Evolutionary conservation across 2,888 invertebrate genomes (phyloP).

Genomic region (Unio pictorum): DNA sequence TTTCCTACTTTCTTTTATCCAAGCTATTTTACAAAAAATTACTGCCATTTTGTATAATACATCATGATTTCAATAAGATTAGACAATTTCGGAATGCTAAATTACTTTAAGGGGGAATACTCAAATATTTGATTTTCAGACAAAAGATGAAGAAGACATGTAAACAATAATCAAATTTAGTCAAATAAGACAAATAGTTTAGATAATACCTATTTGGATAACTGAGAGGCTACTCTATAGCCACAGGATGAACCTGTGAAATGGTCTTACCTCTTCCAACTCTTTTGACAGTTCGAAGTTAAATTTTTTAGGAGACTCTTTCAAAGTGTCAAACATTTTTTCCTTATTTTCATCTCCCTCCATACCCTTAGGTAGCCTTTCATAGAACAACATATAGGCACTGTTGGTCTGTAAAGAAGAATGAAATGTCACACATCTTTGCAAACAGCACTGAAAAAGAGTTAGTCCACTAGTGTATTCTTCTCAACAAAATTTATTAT

Average conservation of each 20-base stretch:
- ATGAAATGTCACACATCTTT: background rate
- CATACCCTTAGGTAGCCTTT: conserved; percentile 74
- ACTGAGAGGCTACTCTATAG: background rate
- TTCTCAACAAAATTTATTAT: background rate
- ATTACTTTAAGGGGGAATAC: too few species aligned
- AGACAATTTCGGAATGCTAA: too few species aligned
- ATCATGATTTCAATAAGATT: too few species aligned
- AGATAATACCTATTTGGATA: too few species aligned
- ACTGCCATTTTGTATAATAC: too few species aligned
- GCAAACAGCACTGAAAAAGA: background rate
- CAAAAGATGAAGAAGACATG: background rate
- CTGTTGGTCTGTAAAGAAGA: conserved; percentile 82
- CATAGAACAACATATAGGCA: conserved; percentile 97
- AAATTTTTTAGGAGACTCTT: conserved; percentile 64
- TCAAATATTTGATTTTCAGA: background rate
- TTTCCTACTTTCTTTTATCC: too few species aligned
- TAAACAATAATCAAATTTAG: background rate
- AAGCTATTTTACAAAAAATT: too few species aligned
- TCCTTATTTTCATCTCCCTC: conserved; percentile 30
- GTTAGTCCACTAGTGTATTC: background rate
- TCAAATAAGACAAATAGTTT: background rate
- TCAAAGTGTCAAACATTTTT: background rate
- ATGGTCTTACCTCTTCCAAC: conserved; percentile 78
- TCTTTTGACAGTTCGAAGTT: conserved; percentile 82
- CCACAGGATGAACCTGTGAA: background rate